Percentiles rank a stretch among this genome's conserved stretches.
phyloP scores from a whole-genome alignment of 2,888 invertebrate species.

The Trichacis sp. region DNA sequence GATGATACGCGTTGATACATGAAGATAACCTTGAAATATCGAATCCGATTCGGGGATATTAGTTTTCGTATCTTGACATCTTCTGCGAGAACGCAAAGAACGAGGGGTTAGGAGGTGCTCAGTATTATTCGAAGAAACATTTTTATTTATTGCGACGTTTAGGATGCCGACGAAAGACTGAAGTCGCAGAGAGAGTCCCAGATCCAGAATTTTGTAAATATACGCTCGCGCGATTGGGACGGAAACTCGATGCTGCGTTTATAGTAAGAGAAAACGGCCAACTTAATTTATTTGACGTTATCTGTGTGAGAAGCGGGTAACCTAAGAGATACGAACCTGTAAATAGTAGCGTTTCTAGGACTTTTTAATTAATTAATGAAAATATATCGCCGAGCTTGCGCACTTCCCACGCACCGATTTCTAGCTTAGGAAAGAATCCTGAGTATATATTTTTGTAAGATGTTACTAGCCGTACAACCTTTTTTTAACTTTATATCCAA shows the following conservation, averaged over 20 bases:
- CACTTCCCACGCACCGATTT: constrained; percentile 4
- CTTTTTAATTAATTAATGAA: constrained; percentile 15
- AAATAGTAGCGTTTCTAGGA: constrained; percentile 37
- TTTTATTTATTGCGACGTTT: constrained; percentile 53
- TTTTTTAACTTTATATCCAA: constrained; percentile 23
- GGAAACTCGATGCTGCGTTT: constrained; percentile 4
- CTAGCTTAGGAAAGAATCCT: too few species aligned
- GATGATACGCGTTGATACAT: too few species aligned
- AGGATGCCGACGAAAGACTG: constrained; percentile 57
- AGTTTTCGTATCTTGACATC: too few species aligned
- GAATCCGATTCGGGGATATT: too few species aligned
- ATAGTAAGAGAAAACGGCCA: constrained; percentile 1
- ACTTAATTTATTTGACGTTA: constrained; percentile 31
- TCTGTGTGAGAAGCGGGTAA: constrained; percentile 19
- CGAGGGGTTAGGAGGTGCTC: constrained; percentile 35
- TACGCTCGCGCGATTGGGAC: too few species aligned
- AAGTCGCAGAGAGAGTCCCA: constrained; percentile 20
- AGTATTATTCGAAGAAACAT: constrained; percentile 57
- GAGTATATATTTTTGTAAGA: constrained; percentile 14
- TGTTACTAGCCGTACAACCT: too few species aligned
- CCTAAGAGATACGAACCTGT: constrained; percentile 41
- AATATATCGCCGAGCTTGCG: constrained; percentile 13
- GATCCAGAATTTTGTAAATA: constrained; percentile 11
- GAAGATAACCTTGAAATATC: too few species aligned
- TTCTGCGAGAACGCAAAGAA: neutral